These are phyloP conservation scores for Diabrotica balteata DNA, from an alignment of 2,888 invertebrate genomes.

Conservation along the genomic window DNA sequence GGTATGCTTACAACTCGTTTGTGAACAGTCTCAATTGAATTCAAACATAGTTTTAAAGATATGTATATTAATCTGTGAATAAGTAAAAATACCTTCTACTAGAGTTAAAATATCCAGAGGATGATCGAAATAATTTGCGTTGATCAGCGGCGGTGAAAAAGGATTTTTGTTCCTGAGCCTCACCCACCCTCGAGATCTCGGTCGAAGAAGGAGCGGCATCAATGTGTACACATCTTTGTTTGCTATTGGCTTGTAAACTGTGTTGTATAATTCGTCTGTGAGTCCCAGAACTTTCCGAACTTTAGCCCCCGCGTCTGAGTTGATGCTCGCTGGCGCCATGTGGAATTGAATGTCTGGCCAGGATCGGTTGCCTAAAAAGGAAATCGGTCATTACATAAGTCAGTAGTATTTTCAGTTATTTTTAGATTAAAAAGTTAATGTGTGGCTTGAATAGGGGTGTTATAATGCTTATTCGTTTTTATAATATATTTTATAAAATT, in stretches of 20 bases:
- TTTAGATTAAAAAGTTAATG: too few relatives aligned
- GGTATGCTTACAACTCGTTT: too few relatives aligned
- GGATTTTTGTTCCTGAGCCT: constrained; percentile 82
- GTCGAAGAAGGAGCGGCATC: constrained; percentile 83
- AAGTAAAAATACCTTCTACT: constrained; percentile 68
- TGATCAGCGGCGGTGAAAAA: constrained; percentile 84
- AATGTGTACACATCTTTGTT: constrained; percentile 84
- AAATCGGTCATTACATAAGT: too few relatives aligned
- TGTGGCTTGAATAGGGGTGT: too few relatives aligned
- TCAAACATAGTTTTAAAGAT: too few relatives aligned
- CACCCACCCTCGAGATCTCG: constrained; percentile 80
- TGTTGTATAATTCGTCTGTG: constrained; percentile 80
- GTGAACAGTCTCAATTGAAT: too few relatives aligned
- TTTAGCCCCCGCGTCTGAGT: constrained; percentile 76
- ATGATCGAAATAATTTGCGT: constrained; percentile 91
- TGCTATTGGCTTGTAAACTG: constrained; percentile 80
- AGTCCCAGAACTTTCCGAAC: constrained; percentile 80
- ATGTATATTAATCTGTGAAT: not conserved
- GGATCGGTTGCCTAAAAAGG: constrained; percentile 70
- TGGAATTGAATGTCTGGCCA: constrained; percentile 93
- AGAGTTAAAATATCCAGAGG: constrained; percentile 78
- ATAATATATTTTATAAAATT: too few relatives aligned
- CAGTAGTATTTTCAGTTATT: too few relatives aligned
- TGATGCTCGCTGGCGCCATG: constrained; percentile 89
- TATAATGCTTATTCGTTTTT: too few relatives aligned